Evolutionary conservation across 2,888 invertebrate genomes (phyloP), one percentile per base, ranked within the genome.

Genomic region (Lampropteryx suffumata): DNA sequence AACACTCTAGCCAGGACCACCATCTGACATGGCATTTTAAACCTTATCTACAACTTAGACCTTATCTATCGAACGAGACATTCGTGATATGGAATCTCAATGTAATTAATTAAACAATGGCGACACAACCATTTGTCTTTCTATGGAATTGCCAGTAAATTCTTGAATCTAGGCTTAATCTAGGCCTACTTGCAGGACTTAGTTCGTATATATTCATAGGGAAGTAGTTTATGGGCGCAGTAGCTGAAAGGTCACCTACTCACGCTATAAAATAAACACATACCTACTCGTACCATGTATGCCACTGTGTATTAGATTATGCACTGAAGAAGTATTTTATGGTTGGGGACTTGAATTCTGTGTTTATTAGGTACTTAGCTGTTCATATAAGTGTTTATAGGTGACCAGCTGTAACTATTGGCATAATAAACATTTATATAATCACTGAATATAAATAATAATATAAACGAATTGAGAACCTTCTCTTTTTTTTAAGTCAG

Each of bases 51-150:
- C 5, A 21, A 3, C 5, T 21, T 21, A 21, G 5, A 21, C 21
- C 21, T 21, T 21, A 21, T 21, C 5, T 21, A 21, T 21, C 21
- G 24, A 24, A n/a, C n/a, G n/a, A 4, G 24, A 41, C 17, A 42
- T 32, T 69, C 69, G 62, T 68, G 67, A 64, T 64, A 41, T 57
- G 28, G 45, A 55, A 56, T 60, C 52, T 10, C 27, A 42, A 55
- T 55, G 47, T 59, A 59, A 59, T 64, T 67, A 67, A 65, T 64
- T 66, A 65, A 64, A 70, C 62, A 60, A 64, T 59, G 50, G 58
- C 59, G 61, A 62, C 61, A 64, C 64, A 62, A 52, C 47, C 42
- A 58, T 65, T 61, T 59, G 57, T 60, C 56, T 54, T 27, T 44
- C 37, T 47, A 32, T 10, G 33, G 45, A 47, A 50, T 33, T 34